A percentile compares a stretch with the other conserved stretches of the same genome.
Conservation (phyloP, 2,113 vertebrate genomes). For the Mastomys natalensis region DNA sequence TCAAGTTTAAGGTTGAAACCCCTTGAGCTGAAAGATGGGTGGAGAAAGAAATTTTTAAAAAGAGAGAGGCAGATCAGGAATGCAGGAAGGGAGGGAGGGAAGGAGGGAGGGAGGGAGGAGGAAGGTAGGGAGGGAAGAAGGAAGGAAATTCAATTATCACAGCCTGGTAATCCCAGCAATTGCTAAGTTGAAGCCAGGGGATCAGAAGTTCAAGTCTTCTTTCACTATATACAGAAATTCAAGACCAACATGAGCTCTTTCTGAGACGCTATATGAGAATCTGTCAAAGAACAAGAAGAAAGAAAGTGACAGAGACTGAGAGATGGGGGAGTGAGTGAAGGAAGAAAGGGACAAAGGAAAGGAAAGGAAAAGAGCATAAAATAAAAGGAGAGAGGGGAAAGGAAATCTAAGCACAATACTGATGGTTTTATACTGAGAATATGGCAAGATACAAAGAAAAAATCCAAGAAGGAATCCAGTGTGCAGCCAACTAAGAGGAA, state of each 20-base stretch:
- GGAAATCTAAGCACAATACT: neutral
- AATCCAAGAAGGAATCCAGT: neutral
- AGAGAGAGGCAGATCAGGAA: neutral
- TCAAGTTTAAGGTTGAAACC: neutral
- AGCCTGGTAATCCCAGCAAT: neutral
- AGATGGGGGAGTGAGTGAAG: neutral
- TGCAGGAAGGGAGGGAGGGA: too few relatives aligned
- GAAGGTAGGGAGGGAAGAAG: neutral
- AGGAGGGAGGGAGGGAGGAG: neutral
- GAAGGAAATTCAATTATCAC: neutral
- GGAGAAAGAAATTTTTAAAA: neutral
- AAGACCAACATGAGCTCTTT: neutral
- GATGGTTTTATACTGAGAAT: neutral
- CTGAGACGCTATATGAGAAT: neutral
- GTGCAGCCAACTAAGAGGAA: neutral
- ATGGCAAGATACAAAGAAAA: neutral
- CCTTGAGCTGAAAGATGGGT: neutral
- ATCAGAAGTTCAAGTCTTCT: neutral
- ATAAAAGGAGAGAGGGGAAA: neutral
- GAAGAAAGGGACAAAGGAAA: neutral
- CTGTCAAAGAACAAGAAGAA: neutral
- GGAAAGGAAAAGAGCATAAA: neutral
- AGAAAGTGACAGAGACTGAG: neutral
- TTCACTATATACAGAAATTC: neutral
- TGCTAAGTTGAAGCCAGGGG: too few relatives aligned